Base-by-base conservation (phyloP, 2,113 vertebrate species). In the Prietella phreatophila region DNA sequence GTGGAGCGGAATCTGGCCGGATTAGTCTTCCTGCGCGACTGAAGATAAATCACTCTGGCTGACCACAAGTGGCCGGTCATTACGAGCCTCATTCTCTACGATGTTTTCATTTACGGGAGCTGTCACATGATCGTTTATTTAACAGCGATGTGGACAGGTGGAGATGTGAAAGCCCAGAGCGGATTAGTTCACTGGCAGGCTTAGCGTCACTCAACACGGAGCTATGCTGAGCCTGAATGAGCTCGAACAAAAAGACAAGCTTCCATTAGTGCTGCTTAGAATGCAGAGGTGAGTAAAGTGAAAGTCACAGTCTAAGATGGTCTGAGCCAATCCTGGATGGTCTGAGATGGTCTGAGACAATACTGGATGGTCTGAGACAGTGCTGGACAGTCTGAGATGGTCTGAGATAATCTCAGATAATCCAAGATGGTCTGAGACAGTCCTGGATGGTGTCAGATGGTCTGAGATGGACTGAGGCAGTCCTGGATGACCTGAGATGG, bases 1-100 rank as follows among this genome's bases (percentile, higher is more conserved):
- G 91, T 91, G 89, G 25, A 65, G 91, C 90, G 88, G 91, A 50
- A 73, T 67, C 88, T 89, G 69, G 58, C 82, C 92, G 85, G 91
- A 91, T 92, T 86, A 79, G 84, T 55, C 65, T 82, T 86, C 87
- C 61, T 84, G 76, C 87, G 84, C 85, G 6, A 56, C 76, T 58
- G 58, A 79, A 87, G 89, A 88, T 90, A 90, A 88, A 88, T 61
- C 69, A 71, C 20, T 75, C 79, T 63, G 89, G 71, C 83, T 81
- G 65, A 88, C 85, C 87, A 84, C 73, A 81, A 88, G 81, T 60
- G 85, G 63, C 65, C 85, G 33, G 19, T 86, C 85, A 42, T 85
- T 80, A 79, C 53, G 0, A 65, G 58, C 39, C 81, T 65, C 87
- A 60, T 80, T 83, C 84, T 84, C 15, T n/a, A 83, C 83, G 71